Conservation (phyloP, 2,113 vertebrate species). For the Polypterus bichir region DNA sequence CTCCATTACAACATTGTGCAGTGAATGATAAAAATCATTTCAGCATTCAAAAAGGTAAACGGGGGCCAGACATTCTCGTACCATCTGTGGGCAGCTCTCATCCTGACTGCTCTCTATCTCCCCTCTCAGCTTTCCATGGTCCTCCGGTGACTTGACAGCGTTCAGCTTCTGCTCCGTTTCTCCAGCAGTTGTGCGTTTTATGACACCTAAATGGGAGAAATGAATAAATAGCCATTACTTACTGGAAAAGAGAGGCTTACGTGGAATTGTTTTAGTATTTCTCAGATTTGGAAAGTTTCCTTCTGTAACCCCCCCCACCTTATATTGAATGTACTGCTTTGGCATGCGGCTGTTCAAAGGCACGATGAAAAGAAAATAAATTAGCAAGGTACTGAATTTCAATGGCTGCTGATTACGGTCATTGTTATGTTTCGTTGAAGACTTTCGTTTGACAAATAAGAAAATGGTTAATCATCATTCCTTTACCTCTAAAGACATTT, state of each 20-base stretch:
- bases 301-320: no score
- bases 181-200: constrained; percentile 34
- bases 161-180: constrained; percentile 26
- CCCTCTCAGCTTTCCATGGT: constrained; percentile 19
- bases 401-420: no score
- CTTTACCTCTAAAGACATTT: no score
- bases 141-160: constrained; percentile 35
- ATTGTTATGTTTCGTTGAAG: no score
- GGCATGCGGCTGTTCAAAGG: neutral
- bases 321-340: neutral
- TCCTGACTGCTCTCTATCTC: constrained; percentile 26
- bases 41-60: no score
- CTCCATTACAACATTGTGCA: no score
- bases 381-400: neutral
- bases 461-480: no score
- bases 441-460: no score
- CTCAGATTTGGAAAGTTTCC: no score
- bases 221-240: neutral
- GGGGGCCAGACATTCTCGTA: neutral
- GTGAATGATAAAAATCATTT: no score
- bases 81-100: constrained; percentile 24
- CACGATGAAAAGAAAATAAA: neutral
- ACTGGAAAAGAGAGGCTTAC: no score
- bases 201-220: constrained; percentile 42
- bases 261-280: no score